phyloP scores from a whole-genome alignment of 2,113 vertebrate genomes.

The Pomatorhinus ruficollis region DNA sequence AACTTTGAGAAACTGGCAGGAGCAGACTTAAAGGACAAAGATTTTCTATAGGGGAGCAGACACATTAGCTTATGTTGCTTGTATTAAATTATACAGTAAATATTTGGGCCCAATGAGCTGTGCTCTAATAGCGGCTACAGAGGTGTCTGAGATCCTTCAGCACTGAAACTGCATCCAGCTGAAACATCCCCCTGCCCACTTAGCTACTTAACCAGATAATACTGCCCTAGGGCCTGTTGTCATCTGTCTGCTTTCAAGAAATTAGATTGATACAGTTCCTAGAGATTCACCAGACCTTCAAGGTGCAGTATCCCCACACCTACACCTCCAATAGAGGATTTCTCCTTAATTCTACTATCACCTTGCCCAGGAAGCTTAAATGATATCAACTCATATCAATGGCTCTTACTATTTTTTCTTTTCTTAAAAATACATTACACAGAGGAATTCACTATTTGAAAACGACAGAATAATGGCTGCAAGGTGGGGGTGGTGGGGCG shows the following conservation, averaged over 20 bases:
- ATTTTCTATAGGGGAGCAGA: background rate
- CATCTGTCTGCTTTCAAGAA: background rate
- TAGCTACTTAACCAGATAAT: background rate
- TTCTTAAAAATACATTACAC: background rate
- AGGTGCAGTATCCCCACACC: background rate
- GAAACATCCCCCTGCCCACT: background rate
- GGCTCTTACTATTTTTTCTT: background rate
- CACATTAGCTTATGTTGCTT: background rate
- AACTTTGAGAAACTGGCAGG: background rate
- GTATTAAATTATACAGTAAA: background rate
- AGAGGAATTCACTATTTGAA: background rate
- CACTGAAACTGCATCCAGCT: background rate
- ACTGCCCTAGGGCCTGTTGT: background rate
- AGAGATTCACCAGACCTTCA: background rate
- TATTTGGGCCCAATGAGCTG: background rate
- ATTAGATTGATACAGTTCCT: background rate
- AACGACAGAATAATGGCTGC: background rate
- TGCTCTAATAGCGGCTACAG: background rate
- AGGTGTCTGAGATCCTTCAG: background rate
- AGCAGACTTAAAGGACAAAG: conserved; percentile 13
- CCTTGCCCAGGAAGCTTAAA: background rate
- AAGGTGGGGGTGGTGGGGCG: too few species aligned
- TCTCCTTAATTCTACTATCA: background rate
- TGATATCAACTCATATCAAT: background rate
- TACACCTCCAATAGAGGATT: background rate